Evolutionary conservation across 2,797 vertebrate genomes (phyloP), one percentile per base, ranked within the genome.

Genomic region (Glyptemys insculpta): DNA sequence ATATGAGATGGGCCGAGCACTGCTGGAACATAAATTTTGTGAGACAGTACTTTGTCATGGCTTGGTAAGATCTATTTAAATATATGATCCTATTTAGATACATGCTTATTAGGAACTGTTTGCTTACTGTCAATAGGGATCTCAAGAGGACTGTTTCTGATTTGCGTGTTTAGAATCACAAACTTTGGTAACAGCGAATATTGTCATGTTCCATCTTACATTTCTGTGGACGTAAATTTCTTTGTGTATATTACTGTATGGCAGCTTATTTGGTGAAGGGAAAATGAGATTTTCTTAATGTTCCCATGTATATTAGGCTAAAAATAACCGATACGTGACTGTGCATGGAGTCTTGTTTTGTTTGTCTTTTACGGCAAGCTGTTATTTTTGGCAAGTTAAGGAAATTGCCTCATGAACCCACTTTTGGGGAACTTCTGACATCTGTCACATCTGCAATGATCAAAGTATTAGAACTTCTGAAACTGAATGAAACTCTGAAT

Each of bases 361-460:
- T 89, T 93, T 97, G 91, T 8, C 92, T 96, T 90, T 84, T 85
- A 34, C 44, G 27, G 57, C 94, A 97, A 96, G 94, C 93, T 97
- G 91, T 94, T 97, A 65, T 21, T 95, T 96, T 88, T 81, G 91
- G 91, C 5, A 0, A 86, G 25, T 95, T 92, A 87, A 90, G 11
- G 27, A 41, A 82, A 47, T 65, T 52, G 72, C 15, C 81, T 57
- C 41, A 3, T 85, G 83, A 96, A 80, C 84, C 41, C 83, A 94
- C 79, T 18, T 89, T 87, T 79, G 89, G 37, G 41, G 83, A 90
- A 65, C 50, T 90, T 57, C 50, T 87, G 81, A 29, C 49, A 15
- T 80, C 47, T 88, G 8, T 37, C 86, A 8, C 76, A 29, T 74
- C 87, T 19, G 21, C 86, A 80, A 53, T 14, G 74, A 37, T 14